Evolutionary conservation across 2,113 vertebrate species (phyloP).

Genomic region (Cephalophus harveyi): DNA sequence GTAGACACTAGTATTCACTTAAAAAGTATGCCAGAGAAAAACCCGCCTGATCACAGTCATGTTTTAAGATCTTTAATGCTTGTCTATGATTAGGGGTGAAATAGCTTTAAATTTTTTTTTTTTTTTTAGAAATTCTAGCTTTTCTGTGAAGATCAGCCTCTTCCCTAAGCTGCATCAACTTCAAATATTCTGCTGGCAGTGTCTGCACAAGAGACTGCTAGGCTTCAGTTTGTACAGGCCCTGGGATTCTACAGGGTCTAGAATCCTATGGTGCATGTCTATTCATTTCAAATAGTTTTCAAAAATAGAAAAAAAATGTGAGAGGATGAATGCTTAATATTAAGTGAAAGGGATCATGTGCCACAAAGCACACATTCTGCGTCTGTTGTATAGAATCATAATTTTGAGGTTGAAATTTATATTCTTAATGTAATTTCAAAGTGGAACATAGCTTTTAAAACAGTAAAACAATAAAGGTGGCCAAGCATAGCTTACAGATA

Average conservation of each 20-base stretch:
- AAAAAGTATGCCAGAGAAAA: constrained; percentile 45
- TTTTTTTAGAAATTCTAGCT: constrained; percentile 55
- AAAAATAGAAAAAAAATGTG: constrained; percentile 70
- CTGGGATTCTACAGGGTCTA: constrained; percentile 62
- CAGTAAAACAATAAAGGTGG: constrained; percentile 70
- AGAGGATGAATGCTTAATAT: constrained; percentile 75
- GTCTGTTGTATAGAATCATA: constrained; percentile 38
- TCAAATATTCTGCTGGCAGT: constrained; percentile 72
- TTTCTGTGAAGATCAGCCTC: constrained; percentile 72
- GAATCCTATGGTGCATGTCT: constrained; percentile 67
- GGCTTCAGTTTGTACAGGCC: constrained; percentile 58
- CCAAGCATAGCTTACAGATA: constrained; percentile 67
- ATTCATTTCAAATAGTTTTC: constrained; percentile 75
- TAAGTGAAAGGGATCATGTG: constrained; percentile 59
- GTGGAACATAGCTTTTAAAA: constrained; percentile 60
- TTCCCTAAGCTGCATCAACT: constrained; percentile 64
- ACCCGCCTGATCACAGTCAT: constrained; percentile 47
- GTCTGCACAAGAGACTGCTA: constrained; percentile 59
- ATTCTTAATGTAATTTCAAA: constrained; percentile 69
- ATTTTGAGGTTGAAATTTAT: constrained; percentile 65
- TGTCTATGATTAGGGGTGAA: constrained; percentile 57
- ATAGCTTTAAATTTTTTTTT: constrained; percentile 22
- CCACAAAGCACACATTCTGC: constrained; percentile 53
- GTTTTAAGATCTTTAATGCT: constrained; percentile 61
- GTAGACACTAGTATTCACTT: constrained; percentile 13